Conservation (phyloP, 2,797 vertebrate genomes). For the Lacerta agilis region DNA sequence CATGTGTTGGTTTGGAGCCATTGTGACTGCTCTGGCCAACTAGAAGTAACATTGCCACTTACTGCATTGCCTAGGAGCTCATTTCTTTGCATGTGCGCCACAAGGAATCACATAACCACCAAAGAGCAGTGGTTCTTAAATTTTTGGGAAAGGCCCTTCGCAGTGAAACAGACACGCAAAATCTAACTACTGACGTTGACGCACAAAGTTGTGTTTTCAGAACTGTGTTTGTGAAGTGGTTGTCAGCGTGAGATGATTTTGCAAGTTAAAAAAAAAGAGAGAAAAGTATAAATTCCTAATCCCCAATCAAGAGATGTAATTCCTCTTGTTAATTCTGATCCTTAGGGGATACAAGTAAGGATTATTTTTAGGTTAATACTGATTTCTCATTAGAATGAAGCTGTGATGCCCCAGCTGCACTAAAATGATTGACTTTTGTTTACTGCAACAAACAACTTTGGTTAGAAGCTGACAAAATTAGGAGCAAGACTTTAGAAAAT, state of each 20-base stretch:
- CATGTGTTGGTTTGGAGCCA: background rate
- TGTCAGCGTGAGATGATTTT: background rate
- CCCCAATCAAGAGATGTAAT: slow-evolving; percentile 39
- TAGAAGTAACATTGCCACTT: background rate
- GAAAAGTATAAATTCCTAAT: slow-evolving; percentile 55
- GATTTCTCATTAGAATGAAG: slow-evolving; percentile 59
- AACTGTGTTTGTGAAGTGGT: background rate
- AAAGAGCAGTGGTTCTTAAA: background rate
- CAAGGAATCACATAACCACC: background rate
- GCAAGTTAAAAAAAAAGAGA: slow-evolving; percentile 2
- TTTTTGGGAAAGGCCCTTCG: background rate
- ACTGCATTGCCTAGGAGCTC: background rate
- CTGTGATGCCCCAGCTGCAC: slow-evolving; percentile 25
- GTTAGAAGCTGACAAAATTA: slow-evolving; percentile 8
- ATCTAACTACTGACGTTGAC: background rate
- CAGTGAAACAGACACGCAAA: background rate
- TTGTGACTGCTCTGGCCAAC: background rate
- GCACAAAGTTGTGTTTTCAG: background rate
- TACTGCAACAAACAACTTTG: slow-evolving; percentile 42
- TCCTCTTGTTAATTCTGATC: slow-evolving; percentile 22
- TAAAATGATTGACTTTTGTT: slow-evolving; percentile 25
- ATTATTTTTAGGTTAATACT: slow-evolving; percentile 55
- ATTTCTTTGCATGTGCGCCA: background rate
- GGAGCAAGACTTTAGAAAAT: background rate
- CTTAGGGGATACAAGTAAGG: slow-evolving; percentile 37